Percentiles rank a stretch among this genome's conserved stretches.
phyloP scores from a whole-genome alignment of 2,888 invertebrate genomes.

The Halocaridina rubra region DNA sequence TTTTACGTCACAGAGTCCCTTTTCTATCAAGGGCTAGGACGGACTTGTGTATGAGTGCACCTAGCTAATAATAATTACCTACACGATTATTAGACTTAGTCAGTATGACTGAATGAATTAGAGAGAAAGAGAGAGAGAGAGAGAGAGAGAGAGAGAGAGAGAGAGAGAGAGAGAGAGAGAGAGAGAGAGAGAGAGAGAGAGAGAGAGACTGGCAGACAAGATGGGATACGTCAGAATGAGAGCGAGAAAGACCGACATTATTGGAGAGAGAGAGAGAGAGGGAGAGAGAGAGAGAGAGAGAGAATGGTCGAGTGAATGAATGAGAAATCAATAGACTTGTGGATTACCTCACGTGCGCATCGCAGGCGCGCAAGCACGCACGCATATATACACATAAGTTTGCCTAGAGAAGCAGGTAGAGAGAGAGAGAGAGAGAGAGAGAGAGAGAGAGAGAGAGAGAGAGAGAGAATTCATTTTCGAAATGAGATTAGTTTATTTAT shows the following conservation, averaged over 20 bases:
- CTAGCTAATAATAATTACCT: too few species aligned
- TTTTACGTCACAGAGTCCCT: too few species aligned
- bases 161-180: not conserved
- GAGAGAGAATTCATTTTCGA: too few species aligned
- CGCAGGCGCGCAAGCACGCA: not conserved
- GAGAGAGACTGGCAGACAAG: not conserved
- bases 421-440: too few species aligned
- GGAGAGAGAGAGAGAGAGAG: not conserved
- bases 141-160: not conserved
- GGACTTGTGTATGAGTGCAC: not conserved
- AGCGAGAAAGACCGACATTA: not conserved
- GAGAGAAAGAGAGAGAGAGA: not conserved
- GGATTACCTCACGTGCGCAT: not conserved
- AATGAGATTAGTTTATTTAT: too few species aligned
- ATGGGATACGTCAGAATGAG: not conserved
- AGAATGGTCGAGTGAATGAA: not conserved
- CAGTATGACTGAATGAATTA: too few species aligned
- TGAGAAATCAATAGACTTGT: too few species aligned
- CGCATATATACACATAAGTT: not conserved
- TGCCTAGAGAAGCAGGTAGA: not conserved
- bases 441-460: too few species aligned
- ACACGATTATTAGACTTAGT: too few species aligned
- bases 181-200: not conserved
- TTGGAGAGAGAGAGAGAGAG: not conserved
- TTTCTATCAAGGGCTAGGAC: too few species aligned